Percentiles rank a stretch among this genome's conserved stretches.
Conservation (phyloP, 92 coral and sea anemone species). For the Parazoanthus darwini region DNA sequence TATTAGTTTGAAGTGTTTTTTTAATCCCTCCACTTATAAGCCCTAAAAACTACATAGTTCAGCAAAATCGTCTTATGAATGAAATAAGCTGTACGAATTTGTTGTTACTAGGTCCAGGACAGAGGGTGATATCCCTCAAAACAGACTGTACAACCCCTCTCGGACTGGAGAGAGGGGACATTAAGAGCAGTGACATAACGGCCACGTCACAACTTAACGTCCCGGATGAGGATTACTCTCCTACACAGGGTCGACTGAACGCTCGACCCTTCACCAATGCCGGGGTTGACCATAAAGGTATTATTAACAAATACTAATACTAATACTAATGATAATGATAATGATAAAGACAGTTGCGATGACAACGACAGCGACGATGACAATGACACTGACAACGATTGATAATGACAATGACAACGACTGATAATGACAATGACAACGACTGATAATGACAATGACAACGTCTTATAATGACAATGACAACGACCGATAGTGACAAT, state of each 20-base stretch:
- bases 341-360: no score
- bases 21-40: no score
- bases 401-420: no score
- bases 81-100: no score
- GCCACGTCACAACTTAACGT: slow-evolving; percentile 70
- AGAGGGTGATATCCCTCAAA: slow-evolving; percentile 71
- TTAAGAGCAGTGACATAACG: slow-evolving; percentile 72
- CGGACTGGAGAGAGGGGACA: slow-evolving; percentile 75
- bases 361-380: background rate
- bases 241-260: slow-evolving; percentile 86
- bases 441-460: no score
- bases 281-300: slow-evolving; percentile 78
- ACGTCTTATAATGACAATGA: no score
- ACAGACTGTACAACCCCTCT: slow-evolving; percentile 83
- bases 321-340: no score
- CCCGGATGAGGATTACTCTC: slow-evolving; percentile 77
- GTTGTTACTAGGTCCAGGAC: slow-evolving; percentile 69
- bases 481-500: no score
- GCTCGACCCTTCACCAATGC: slow-evolving; percentile 61
- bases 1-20: no score
- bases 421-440: background rate
- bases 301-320: background rate
- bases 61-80: no score
- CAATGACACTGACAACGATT: no score
- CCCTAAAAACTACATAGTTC: no score